Evolutionary conservation across 2,797 vertebrate genomes (phyloP).

Genomic region (Onychomys arenicola): DNA sequence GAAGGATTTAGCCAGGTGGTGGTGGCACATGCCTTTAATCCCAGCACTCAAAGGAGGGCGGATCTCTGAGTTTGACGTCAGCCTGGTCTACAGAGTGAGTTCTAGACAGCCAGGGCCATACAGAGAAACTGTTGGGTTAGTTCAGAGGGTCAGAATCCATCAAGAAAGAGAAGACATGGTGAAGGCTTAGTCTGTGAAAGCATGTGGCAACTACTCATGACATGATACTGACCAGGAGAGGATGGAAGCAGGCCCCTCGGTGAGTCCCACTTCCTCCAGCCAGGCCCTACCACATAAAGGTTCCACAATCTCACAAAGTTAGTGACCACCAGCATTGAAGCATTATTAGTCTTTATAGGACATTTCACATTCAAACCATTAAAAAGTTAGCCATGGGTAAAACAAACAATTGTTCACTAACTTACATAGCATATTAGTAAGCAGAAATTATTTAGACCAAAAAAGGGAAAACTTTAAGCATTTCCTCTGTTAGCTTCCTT

Average conservation of each 20-base stretch:
- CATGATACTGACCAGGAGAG: no score
- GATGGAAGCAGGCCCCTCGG: no score
- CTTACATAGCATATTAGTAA: background rate
- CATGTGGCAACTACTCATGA: background rate
- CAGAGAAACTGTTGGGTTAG: background rate
- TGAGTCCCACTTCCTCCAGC: background rate
- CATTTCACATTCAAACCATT: background rate
- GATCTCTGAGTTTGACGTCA: background rate
- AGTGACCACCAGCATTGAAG: background rate
- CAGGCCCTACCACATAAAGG: background rate
- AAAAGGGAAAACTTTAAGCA: background rate
- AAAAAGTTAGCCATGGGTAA: background rate
- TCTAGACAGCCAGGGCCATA: background rate
- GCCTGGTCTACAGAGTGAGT: background rate
- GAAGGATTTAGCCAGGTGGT: background rate
- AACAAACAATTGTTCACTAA: background rate
- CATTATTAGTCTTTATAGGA: background rate
- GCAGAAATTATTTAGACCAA: background rate
- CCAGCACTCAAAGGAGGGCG: background rate
- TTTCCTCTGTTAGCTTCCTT: slow-evolving; percentile 20
- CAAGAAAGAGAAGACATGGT: background rate
- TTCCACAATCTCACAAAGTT: background rate
- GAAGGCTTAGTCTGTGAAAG: no score
- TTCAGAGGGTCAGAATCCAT: background rate
- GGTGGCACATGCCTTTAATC: background rate